phyloP scores from a whole-genome alignment of 2,113 vertebrate genomes.

The Mastomys natalensis region DNA sequence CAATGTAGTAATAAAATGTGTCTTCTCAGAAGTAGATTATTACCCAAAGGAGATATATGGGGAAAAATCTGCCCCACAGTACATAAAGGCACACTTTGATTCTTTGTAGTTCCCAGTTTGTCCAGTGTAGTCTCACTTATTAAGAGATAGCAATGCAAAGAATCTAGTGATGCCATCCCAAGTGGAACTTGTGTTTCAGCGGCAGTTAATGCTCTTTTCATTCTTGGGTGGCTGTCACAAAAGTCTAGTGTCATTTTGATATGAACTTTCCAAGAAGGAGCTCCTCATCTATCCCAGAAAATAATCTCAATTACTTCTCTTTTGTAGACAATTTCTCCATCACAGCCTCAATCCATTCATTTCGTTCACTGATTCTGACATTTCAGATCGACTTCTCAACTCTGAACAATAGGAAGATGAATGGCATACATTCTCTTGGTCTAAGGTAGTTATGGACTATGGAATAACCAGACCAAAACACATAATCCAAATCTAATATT shows the following conservation, averaged over 20 bases:
- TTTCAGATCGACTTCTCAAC: background rate
- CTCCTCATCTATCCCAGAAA: background rate
- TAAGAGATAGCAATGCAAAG: background rate
- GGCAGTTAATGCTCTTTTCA: background rate
- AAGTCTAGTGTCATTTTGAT: background rate
- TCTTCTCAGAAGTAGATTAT: constrained; percentile 4
- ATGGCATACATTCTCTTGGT: background rate
- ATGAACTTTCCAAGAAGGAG: background rate
- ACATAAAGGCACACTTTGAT: background rate
- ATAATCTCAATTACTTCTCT: background rate
- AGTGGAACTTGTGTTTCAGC: background rate
- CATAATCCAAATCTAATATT: background rate
- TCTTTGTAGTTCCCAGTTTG: background rate
- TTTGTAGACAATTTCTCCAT: background rate
- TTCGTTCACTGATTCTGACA: constrained; percentile 32
- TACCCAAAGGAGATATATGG: background rate
- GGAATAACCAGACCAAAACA: background rate
- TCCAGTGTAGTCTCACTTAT: background rate
- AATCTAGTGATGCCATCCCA: background rate
- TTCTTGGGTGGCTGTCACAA: background rate
- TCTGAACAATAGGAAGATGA: constrained; percentile 32
- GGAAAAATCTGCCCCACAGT: background rate
- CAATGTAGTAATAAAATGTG: background rate
- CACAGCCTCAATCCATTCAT: background rate
- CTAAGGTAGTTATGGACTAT: background rate